Evolutionary conservation across 1,140 invertebrate genomes (phyloP), one percentile per base, ranked within the genome.

Genomic region (Antheraea mylitta): DNA sequence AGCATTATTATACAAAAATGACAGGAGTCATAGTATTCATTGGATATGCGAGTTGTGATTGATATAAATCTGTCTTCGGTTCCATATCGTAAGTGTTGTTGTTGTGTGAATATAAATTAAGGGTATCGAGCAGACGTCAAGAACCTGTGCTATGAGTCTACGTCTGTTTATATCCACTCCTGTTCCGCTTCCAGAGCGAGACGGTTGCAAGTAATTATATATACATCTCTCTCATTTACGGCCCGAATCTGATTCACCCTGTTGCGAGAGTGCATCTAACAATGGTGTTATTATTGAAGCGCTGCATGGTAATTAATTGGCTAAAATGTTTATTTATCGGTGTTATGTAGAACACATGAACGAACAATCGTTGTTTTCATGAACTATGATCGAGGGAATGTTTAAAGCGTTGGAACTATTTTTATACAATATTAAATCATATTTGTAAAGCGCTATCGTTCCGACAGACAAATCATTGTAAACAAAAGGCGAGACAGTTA

Each of bases 101-200:
- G 74, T 69, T 76, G 73, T 68, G 73, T 85, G 82, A 81, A 87
- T 87, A 80, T 82, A 79, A 87, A 85, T 83, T 76, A 84, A 71
- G 71, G 74, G 71, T 81, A 76, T 76, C 73, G 76, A 77, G 37
- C 36, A 69, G 68, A 63, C 70, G 72, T 70, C 67, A 68, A 70
- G 72, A 65, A 73, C 66, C 72, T 67, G 53, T 62, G 19, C 38
- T 53, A 64, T 69, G 61, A 48, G 63, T 64, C 37, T 42, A 58
- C 11, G 64, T 30, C 63, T 70, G 66, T 68, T 66, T 67, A 66
- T 69, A 65, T 68, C 63, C 62, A 68, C 65, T 60, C 58, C 62
- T 70, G 66, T 73, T 70, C 72, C 68, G 66, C 63, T 65, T 13
- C 58, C n/a, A 70, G 71, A 70, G 68, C 38, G 65, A 36, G 68